Evolutionary conservation across 2,888 invertebrate genomes (phyloP), one percentile per base, ranked within the genome.

Genomic region (Asteroscopus sphinx): DNA sequence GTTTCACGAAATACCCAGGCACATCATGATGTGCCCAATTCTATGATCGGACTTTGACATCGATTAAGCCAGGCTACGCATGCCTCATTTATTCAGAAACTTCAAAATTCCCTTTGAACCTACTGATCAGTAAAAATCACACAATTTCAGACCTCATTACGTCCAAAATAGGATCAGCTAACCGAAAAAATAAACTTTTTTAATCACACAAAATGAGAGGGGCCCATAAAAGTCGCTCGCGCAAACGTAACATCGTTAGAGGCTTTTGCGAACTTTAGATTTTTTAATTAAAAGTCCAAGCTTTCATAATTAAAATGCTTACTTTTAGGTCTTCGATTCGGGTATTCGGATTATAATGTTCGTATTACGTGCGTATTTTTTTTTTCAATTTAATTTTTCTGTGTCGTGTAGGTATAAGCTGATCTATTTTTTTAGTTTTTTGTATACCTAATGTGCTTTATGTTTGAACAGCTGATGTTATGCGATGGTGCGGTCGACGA

Each of bases 171-270:
- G 30, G 49, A 55, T 44, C 53, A 28, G 17, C 28, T 39, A 53
- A 61, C 54, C 39, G 46, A 42, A 68, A 63, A 71, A 61, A 58
- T 41, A 49, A 76, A 76, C 68, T 76, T 76, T 76, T 76, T 74
- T 76, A 76, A 76, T 76, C 77, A 76, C 55, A 76, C 62, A 53
- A 65, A 76, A 67, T 56, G 65, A 64, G 57, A 64, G 61, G 41
- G 59, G 21, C 33, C 26, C 30, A 62, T 73, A 63, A 71, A 75
- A 72, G 59, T 63, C 53, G 45, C 56, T 68, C 60, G 61, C 68
- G 66, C 68, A 74, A 69, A 77, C 49, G 68, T 74, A 72, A 74
- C 63, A 69, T 77, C 72, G 76, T 77, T 76, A 76, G 61, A 61
- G 47, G 71, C 65, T 76, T 67, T 76, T 51, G 58, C 39, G 49